A percentile compares a stretch with the other conserved stretches of the same genome.
These are phyloP conservation scores for Eleutherodactylus coqui DNA, from an alignment of 2,797 vertebrate species.

Conservation along the genomic window DNA sequence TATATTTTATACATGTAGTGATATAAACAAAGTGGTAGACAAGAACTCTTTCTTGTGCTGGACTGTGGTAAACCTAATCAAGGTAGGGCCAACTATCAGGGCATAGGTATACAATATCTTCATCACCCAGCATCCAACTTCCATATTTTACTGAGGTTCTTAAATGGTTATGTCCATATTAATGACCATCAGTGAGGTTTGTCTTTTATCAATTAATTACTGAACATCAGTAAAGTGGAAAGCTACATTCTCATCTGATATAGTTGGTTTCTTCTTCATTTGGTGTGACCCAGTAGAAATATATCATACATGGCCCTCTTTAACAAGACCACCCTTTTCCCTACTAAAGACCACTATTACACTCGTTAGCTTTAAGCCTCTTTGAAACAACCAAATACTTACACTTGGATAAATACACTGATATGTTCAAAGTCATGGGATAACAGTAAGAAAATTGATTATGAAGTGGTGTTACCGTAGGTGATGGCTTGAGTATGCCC, in stretches of 20 bases:
- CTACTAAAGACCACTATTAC: neutral
- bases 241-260: neutral
- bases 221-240: neutral
- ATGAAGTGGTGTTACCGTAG: too few species aligned
- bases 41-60: neutral
- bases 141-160: neutral
- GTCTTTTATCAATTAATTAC: neutral
- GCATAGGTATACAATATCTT: neutral
- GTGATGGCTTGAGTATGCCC: too few species aligned
- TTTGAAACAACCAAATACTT: too few species aligned
- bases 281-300: neutral
- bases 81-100: neutral
- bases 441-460: too few species aligned
- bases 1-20: neutral
- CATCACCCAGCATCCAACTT: neutral
- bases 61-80: neutral
- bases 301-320: neutral
- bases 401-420: too few species aligned
- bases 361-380: neutral
- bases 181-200: neutral
- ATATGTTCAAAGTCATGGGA: too few species aligned
- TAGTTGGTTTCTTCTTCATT: neutral
- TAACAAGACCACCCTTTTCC: neutral
- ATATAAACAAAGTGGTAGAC: too few species aligned
- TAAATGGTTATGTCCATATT: neutral